A percentile compares a stretch with the other conserved stretches of the same genome.
These are phyloP conservation scores for Enteromius paludinosus DNA, from an alignment of 2,797 vertebrate species.

Conservation along the genomic window DNA sequence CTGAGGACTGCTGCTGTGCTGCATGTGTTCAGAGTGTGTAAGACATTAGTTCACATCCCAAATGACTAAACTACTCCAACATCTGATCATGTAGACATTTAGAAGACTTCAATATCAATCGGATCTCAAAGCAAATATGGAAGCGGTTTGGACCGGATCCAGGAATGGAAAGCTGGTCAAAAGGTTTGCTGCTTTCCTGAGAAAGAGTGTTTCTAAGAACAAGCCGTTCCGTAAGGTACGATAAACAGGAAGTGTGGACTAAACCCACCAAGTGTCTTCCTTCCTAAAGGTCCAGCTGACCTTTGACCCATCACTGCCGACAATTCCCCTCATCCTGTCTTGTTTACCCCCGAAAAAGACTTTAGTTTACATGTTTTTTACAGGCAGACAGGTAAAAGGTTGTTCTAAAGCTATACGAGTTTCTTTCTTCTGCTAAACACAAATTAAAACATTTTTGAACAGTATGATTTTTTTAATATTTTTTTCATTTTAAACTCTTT, in stretches of 20 bases:
- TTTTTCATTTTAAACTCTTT: background rate
- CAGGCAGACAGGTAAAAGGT: background rate
- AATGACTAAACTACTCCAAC: background rate
- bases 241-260: conserved; percentile 5
- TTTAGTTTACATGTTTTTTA: background rate
- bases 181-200: background rate
- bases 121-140: background rate
- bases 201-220: background rate
- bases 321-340: background rate
- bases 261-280: background rate
- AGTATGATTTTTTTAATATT: too few relatives aligned
- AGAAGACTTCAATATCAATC: background rate
- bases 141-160: background rate
- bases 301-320: background rate
- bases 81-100: background rate
- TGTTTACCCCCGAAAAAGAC: background rate
- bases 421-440: background rate
- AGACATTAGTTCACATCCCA: background rate
- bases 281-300: background rate
- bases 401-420: background rate
- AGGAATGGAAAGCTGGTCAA: background rate
- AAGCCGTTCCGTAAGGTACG: background rate
- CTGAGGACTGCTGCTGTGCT: too few relatives aligned
- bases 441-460: background rate
- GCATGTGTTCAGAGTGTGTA: background rate